These are phyloP conservation scores for Pycnomerus fuliginosus DNA, from an alignment of 2,888 invertebrate genomes.

Conservation along the genomic window DNA sequence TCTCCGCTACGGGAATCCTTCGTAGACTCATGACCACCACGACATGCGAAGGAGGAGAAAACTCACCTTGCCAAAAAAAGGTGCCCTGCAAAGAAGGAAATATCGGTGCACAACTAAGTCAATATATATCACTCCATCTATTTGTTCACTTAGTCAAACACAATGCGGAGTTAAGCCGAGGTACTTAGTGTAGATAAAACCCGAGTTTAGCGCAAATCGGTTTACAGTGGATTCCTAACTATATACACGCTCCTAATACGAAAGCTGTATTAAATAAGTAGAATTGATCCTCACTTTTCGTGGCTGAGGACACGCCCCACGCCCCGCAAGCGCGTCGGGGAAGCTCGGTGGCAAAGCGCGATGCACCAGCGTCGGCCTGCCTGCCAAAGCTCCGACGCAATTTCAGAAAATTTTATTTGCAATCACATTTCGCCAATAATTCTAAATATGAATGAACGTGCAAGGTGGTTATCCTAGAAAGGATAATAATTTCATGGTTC, in stretches of 20 bases:
- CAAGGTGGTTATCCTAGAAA: too few relatives aligned
- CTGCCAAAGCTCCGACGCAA: background rate
- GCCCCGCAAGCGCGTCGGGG: conserved; percentile 34
- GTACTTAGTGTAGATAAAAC: conserved; percentile 56
- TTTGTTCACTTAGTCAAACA: conserved; percentile 56
- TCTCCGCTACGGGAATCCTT: background rate
- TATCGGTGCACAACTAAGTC: conserved; percentile 46
- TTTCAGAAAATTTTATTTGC: background rate
- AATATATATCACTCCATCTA: conserved; percentile 55
- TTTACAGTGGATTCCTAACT: conserved; percentile 56
- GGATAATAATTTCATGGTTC: too few relatives aligned
- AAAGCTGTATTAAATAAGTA: conserved; percentile 57
- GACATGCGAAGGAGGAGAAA: conserved; percentile 11
- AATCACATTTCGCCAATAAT: too few relatives aligned
- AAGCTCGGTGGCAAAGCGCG: conserved; percentile 35
- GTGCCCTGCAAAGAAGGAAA: conserved; percentile 34
- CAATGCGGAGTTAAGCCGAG: conserved; percentile 54
- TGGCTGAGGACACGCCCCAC: conserved; percentile 48
- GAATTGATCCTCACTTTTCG: conserved; percentile 57
- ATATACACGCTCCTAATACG: conserved; percentile 56
- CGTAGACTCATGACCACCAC: too few relatives aligned
- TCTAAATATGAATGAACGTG: too few relatives aligned
- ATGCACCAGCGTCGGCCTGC: conserved; percentile 31
- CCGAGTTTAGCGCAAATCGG: conserved; percentile 56
- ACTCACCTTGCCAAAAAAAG: conserved; percentile 35